phyloP scores from a whole-genome alignment of 2,888 invertebrate genomes.

The Altica lythri region DNA sequence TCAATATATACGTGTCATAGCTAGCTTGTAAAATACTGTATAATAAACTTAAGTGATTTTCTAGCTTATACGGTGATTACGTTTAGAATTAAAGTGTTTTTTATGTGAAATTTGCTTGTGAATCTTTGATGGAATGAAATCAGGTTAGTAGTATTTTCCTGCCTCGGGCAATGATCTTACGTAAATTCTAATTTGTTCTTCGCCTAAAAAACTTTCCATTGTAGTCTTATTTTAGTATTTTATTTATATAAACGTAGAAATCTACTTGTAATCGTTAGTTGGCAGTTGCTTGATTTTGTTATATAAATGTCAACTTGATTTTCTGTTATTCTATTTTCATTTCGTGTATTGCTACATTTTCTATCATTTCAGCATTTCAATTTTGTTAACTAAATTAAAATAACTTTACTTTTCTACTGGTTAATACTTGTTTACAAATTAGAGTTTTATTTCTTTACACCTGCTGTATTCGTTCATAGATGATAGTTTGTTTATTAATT shows the following conservation, averaged over 20 bases:
- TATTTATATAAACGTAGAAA: slow-evolving; percentile 6
- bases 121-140: slow-evolving; percentile 26
- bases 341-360: not conserved
- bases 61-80: slow-evolving; percentile 11
- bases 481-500: no score
- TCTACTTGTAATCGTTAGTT: slow-evolving; percentile 2
- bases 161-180: slow-evolving; percentile 16
- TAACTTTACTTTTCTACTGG: no score
- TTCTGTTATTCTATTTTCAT: slow-evolving; percentile 11
- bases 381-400: no score
- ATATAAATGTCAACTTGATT: slow-evolving; percentile 22
- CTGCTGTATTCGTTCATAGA: no score
- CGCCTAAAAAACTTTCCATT: slow-evolving; percentile 8
- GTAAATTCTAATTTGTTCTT: slow-evolving; percentile 14
- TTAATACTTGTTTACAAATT: no score
- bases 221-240: not conserved
- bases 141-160: slow-evolving; percentile 34
- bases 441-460: no score
- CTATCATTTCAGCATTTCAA: no score
- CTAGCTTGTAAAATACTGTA: not conserved
- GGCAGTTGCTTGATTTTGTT: slow-evolving; percentile 20
- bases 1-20: slow-evolving; percentile 15
- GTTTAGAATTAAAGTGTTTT: slow-evolving; percentile 16
- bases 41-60: slow-evolving; percentile 13
- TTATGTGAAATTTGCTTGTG: slow-evolving; percentile 8